Evolutionary conservation across 2,113 vertebrate genomes (phyloP).

Genomic region (Cromileptes altivelis): DNA sequence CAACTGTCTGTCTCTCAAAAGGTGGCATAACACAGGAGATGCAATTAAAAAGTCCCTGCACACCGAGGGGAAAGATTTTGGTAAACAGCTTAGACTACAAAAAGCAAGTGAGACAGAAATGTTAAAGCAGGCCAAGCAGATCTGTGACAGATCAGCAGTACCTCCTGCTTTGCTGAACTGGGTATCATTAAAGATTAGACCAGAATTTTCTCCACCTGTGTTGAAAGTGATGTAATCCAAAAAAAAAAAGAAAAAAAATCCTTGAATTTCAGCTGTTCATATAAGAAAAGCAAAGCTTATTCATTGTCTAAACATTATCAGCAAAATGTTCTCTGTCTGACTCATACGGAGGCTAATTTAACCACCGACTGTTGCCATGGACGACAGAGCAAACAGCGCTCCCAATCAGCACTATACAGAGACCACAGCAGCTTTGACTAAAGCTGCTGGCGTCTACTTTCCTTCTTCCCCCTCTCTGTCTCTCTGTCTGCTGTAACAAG

Average conservation of each 20-base stretch:
- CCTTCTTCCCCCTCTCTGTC: not conserved
- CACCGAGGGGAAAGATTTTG: not conserved
- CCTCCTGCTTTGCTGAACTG: not conserved
- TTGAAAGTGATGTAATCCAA: not conserved
- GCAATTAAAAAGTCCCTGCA: conserved; percentile 33
- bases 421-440: conserved; percentile 31
- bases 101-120: not conserved
- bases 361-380: conserved; percentile 60
- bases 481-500: conserved; percentile 1
- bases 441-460: conserved; percentile 20
- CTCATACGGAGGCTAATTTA: conserved; percentile 35
- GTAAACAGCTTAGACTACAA: conserved; percentile 5
- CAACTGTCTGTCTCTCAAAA: conserved; percentile 18
- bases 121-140: not conserved
- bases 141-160: not conserved
- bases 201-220: not conserved
- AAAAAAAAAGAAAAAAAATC: not conserved
- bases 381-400: conserved; percentile 56
- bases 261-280: not conserved
- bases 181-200: not conserved
- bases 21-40: conserved; percentile 8
- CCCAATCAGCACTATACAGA: conserved; percentile 23
- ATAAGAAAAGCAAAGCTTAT: not conserved
- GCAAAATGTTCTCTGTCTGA: conserved; percentile 49
- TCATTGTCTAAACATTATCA: conserved; percentile 43